phyloP scores from a whole-genome alignment of 2,888 invertebrate species.

The Choristoneura rosaceana region DNA sequence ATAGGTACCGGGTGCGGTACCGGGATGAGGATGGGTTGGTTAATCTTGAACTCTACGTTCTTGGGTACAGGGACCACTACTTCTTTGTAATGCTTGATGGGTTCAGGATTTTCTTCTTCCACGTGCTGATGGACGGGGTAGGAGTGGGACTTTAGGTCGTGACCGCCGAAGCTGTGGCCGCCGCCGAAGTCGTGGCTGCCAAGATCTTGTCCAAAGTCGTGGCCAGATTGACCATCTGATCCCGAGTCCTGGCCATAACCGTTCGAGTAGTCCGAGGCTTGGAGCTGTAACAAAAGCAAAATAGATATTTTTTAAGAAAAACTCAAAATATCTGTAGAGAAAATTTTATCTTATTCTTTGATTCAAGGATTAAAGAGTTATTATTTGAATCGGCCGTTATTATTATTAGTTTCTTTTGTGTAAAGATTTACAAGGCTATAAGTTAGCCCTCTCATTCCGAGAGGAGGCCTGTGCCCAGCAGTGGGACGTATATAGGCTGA shows the following conservation, averaged over 20 bases:
- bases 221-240: slow-evolving; percentile 38
- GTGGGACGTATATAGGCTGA: too few relatives aligned
- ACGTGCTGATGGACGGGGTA: slow-evolving; percentile 87
- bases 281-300: slow-evolving; percentile 60
- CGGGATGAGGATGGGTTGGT: slow-evolving; percentile 84
- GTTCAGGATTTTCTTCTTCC: slow-evolving; percentile 88
- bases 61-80: slow-evolving; percentile 87
- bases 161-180: slow-evolving; percentile 61
- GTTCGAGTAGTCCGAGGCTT: slow-evolving; percentile 71
- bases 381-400: too few relatives aligned
- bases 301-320: too few relatives aligned
- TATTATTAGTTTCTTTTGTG: too few relatives aligned
- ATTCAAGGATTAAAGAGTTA: too few relatives aligned
- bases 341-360: too few relatives aligned
- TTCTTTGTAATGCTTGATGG: slow-evolving; percentile 89
- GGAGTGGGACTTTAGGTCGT: slow-evolving; percentile 73
- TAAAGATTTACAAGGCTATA: too few relatives aligned
- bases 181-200: slow-evolving; percentile 50
- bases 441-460: too few relatives aligned
- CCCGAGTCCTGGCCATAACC: slow-evolving; percentile 51
- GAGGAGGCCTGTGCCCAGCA: too few relatives aligned
- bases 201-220: slow-evolving; percentile 50
- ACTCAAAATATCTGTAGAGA: too few relatives aligned
- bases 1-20: slow-evolving; percentile 89
- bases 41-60: slow-evolving; percentile 85